phyloP scores from a whole-genome alignment of 2,797 vertebrate species.

The Varecia variegata region DNA sequence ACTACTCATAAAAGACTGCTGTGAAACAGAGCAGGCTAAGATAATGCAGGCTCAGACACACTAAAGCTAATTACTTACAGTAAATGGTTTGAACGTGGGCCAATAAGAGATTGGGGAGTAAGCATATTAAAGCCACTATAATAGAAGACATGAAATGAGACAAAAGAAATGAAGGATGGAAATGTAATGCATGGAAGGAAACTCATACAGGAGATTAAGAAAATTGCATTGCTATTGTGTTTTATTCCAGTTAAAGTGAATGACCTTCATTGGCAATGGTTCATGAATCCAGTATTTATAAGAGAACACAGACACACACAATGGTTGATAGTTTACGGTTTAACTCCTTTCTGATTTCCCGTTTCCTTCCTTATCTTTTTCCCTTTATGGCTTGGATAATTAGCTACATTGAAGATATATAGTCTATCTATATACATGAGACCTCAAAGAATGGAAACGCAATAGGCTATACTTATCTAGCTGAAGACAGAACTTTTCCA shows the following conservation, averaged over 20 bases:
- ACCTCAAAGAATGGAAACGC: neutral
- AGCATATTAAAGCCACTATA: slow-evolving; percentile 71
- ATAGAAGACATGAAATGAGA: slow-evolving; percentile 72
- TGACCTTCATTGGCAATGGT: slow-evolving; percentile 60
- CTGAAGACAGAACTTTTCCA: neutral
- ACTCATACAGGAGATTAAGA: slow-evolving; percentile 70
- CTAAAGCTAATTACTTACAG: slow-evolving; percentile 71
- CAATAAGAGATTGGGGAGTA: slow-evolving; percentile 69
- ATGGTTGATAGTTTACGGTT: neutral
- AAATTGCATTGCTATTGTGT: slow-evolving; percentile 59
- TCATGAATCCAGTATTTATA: slow-evolving; percentile 67
- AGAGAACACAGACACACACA: neutral
- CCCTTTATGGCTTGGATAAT: neutral
- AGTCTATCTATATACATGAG: neutral
- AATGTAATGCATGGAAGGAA: slow-evolving; percentile 60
- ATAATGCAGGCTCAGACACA: slow-evolving; percentile 63
- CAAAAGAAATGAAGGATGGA: slow-evolving; percentile 76
- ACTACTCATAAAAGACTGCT: neutral
- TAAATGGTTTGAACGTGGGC: slow-evolving; percentile 73
- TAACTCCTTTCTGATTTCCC: neutral
- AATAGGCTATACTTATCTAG: neutral
- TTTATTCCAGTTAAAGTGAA: slow-evolving; percentile 64
- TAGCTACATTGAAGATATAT: neutral
- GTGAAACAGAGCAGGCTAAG: slow-evolving; percentile 34
- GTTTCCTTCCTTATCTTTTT: neutral